Conservation (phyloP, 2,888 invertebrate species). For the Nysson spinosus region DNA sequence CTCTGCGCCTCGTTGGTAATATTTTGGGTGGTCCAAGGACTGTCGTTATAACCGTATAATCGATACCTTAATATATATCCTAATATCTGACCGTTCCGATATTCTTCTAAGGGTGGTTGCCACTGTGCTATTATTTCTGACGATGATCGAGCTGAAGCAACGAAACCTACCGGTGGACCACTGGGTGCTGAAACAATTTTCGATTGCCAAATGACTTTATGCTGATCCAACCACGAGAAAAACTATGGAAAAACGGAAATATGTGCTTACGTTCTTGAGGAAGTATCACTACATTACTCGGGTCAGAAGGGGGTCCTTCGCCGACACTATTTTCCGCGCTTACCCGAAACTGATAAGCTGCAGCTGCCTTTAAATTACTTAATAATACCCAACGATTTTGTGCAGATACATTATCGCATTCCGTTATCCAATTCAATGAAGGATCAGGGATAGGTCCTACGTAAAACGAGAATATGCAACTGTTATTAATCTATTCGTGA, state of each 20-base stretch:
- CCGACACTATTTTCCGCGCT: constrained; percentile 97
- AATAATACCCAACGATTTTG: constrained; percentile 88
- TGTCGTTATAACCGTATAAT: constrained; percentile 93
- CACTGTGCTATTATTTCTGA: constrained; percentile 98
- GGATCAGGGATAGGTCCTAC: constrained; percentile 91
- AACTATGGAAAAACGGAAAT: no score
- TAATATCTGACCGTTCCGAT: constrained; percentile 95
- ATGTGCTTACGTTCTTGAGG: constrained; percentile 98
- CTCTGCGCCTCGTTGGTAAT: constrained; percentile 95
- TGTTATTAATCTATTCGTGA: background rate
- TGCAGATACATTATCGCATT: constrained; percentile 90
- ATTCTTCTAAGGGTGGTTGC: constrained; percentile 96
- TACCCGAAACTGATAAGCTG: constrained; percentile 97
- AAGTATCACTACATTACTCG: constrained; percentile 92
- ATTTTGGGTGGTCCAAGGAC: constrained; percentile 94
- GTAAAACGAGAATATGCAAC: background rate
- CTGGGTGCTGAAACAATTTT: constrained; percentile 98
- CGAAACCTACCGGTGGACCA: constrained; percentile 95
- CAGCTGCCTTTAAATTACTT: constrained; percentile 93
- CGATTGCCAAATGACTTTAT: constrained; percentile 3
- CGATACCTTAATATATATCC: constrained; percentile 96
- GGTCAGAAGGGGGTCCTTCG: constrained; percentile 93
- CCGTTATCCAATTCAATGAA: constrained; percentile 92
- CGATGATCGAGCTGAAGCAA: constrained; percentile 95
- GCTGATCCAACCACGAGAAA: background rate